Percentiles rank a stretch among this genome's conserved stretches.
These are phyloP conservation scores for Misgurnus anguillicaudatus DNA, from an alignment of 2,113 vertebrate genomes.

Conservation along the genomic window DNA sequence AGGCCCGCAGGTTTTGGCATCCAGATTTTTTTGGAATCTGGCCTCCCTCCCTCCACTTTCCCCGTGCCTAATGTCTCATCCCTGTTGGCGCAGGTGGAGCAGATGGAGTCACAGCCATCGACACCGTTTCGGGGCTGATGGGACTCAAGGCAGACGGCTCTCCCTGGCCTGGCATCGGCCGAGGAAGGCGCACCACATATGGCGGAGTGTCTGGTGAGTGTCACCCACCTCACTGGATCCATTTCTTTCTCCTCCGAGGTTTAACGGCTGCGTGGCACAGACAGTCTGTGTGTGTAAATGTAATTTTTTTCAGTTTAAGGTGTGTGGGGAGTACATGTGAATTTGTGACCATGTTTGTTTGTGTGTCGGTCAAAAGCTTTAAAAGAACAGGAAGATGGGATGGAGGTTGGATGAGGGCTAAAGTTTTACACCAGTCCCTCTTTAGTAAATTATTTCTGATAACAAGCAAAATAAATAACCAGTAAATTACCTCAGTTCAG, in stretches of 20 bases:
- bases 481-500: too few species aligned
- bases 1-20: conserved; percentile 43
- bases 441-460: too few species aligned
- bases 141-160: conserved; percentile 79
- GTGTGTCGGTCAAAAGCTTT: conserved; percentile 69
- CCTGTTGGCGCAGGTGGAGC: conserved; percentile 78
- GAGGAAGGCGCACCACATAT: conserved; percentile 79
- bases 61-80: conserved; percentile 41
- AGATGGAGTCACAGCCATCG: conserved; percentile 86
- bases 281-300: conserved; percentile 38
- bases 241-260: conserved; percentile 47
- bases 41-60: conserved; percentile 51
- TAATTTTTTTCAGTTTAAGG: conserved; percentile 26
- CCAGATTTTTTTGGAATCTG: conserved; percentile 46
- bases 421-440: conserved; percentile 46
- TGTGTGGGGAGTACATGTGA: conserved; percentile 23
- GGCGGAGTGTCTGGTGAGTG: conserved; percentile 85
- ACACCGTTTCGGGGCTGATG: conserved; percentile 86
- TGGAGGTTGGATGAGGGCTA: conserved; percentile 73
- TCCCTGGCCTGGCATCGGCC: conserved; percentile 81
- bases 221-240: conserved; percentile 67
- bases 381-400: conserved; percentile 77
- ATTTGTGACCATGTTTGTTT: conserved; percentile 17
- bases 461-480: too few species aligned
- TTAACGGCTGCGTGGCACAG: conserved; percentile 25